Percentiles rank a stretch among this genome's conserved stretches.
Evolutionary conservation across 2,113 vertebrate genomes (phyloP).

Genomic region (Periophthalmus modestus): DNA sequence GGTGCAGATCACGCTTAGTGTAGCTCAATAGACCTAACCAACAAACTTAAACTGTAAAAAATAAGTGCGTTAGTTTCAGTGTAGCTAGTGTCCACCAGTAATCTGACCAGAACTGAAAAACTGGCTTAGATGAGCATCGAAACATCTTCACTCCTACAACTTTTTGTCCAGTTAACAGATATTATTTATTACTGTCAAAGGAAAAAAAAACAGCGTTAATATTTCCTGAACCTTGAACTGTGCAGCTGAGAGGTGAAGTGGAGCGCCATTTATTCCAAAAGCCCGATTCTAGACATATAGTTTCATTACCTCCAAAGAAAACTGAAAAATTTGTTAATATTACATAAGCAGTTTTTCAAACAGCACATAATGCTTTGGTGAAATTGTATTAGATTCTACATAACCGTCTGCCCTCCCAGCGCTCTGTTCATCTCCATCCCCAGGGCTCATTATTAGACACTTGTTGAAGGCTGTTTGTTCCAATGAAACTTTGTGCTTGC

Average conservation of each 20-base stretch:
- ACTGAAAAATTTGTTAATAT: background rate
- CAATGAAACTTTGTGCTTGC: background rate
- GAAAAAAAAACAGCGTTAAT: too few species aligned
- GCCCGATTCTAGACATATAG: background rate
- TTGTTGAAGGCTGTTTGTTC: background rate
- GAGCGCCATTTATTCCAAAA: background rate
- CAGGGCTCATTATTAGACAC: background rate
- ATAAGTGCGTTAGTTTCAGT: too few species aligned
- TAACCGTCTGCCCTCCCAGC: background rate
- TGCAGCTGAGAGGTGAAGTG: background rate
- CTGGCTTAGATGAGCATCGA: too few species aligned
- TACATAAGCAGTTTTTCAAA: conserved; percentile 8
- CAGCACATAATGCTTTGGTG: background rate
- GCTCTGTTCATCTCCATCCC: background rate
- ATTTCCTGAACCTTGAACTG: background rate
- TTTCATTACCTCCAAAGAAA: background rate
- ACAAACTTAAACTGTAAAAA: too few species aligned
- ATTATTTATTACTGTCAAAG: too few species aligned
- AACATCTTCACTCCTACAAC: too few species aligned
- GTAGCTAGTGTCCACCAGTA: too few species aligned
- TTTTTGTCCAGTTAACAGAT: too few species aligned
- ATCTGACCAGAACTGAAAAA: too few species aligned
- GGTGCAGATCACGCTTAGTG: too few species aligned
- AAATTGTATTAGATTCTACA: background rate
- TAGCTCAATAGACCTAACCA: too few species aligned